Conservation (phyloP, 2,888 invertebrate genomes). For the Cryptophagus acutangulus region DNA sequence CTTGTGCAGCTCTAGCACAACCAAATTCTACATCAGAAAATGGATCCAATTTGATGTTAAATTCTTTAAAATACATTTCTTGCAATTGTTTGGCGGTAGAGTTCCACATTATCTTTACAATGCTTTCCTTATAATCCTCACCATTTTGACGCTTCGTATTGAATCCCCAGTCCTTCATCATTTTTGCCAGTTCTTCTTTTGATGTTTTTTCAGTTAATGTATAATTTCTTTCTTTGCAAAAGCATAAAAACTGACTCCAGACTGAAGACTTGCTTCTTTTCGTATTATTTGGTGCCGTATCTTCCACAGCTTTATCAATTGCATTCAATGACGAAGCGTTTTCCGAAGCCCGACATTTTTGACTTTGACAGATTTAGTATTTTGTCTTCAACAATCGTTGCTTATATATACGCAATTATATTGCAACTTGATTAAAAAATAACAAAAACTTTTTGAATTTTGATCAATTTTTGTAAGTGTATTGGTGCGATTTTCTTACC, state of each 20-base stretch:
- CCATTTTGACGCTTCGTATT: constrained; percentile 24
- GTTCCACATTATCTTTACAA: constrained; percentile 23
- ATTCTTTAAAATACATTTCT: constrained; percentile 20
- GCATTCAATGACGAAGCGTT: neutral
- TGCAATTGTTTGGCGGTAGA: constrained; percentile 19
- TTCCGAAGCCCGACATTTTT: neutral
- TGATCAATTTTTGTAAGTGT: too few relatives aligned
- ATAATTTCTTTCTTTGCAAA: neutral
- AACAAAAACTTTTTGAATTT: too few relatives aligned
- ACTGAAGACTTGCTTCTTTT: neutral
- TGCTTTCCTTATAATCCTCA: constrained; percentile 19
- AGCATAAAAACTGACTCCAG: neutral
- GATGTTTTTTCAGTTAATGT: constrained; percentile 1
- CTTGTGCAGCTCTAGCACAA: neutral
- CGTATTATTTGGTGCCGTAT: neutral
- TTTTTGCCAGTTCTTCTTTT: constrained; percentile 7
- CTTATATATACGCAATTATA: too few relatives aligned
- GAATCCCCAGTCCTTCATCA: constrained; percentile 17
- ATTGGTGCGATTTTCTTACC: too few relatives aligned
- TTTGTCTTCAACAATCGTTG: too few relatives aligned
- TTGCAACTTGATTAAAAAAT: too few relatives aligned
- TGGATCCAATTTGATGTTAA: neutral
- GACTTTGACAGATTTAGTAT: too few relatives aligned
- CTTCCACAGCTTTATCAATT: neutral
- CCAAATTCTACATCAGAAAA: neutral